Conservation (phyloP, 2,797 vertebrate species). For the Danio jaintianensis region DNA sequence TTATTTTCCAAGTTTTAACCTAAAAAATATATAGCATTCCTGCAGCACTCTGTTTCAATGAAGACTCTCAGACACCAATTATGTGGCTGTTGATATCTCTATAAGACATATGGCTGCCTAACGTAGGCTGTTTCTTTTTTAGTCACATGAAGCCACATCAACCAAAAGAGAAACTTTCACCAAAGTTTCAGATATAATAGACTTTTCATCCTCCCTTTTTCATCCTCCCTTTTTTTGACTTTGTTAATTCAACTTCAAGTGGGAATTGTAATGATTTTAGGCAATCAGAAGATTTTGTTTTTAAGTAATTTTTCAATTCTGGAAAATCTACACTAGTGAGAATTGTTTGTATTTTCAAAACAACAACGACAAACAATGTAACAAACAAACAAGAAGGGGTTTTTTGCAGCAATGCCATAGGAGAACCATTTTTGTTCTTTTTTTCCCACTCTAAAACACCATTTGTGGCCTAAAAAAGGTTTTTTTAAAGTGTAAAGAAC, state of each 20-base stretch:
- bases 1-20: not conserved
- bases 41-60: conserved; percentile 1
- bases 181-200: conserved; percentile 65
- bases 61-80: conserved; percentile 6
- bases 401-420: not conserved
- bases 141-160: conserved; percentile 15
- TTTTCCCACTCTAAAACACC: not conserved
- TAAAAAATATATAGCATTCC: not conserved
- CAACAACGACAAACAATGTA: not conserved
- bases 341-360: not conserved
- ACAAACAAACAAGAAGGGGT: no score
- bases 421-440: not conserved
- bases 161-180: conserved; percentile 1
- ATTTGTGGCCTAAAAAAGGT: no score
- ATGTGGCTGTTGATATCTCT: conserved; percentile 26
- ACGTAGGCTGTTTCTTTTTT: conserved; percentile 23
- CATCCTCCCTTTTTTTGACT: no score
- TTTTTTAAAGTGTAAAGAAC: not conserved
- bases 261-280: not conserved
- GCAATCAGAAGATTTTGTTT: not conserved
- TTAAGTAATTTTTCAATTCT: not conserved
- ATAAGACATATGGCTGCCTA: conserved; percentile 17
- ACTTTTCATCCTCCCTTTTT: not conserved
- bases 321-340: not conserved
- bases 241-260: not conserved